Conservation (phyloP, 2,888 invertebrate genomes). For the Cepaea hortensis region DNA sequence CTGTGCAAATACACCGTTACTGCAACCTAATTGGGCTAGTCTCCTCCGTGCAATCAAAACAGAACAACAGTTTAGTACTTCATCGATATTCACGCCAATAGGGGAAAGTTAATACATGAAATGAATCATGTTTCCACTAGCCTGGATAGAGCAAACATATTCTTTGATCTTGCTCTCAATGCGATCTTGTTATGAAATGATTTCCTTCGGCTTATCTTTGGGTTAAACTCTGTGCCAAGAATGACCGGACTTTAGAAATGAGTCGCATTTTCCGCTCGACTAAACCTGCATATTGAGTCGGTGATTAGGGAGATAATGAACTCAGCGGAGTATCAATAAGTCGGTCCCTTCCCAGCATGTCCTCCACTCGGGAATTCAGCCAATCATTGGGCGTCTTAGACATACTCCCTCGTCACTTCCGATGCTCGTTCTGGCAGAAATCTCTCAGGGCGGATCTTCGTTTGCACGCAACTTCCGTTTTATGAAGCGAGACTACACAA, state of each 20-base stretch:
- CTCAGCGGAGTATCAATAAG: constrained; percentile 37
- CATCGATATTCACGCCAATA: no score
- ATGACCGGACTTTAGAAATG: constrained; percentile 20
- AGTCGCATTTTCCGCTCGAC: constrained; percentile 42
- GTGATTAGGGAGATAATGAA: constrained; percentile 47
- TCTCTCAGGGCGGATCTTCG: constrained; percentile 49
- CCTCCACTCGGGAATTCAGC: constrained; percentile 38
- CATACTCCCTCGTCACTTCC: constrained; percentile 45
- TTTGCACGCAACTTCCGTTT: constrained; percentile 57
- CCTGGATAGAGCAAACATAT: background rate
- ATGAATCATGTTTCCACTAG: background rate
- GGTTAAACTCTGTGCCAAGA: background rate
- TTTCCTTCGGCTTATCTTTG: constrained; percentile 1
- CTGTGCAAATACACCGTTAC: no score
- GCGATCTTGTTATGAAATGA: constrained; percentile 3
- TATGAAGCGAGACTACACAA: constrained; percentile 28
- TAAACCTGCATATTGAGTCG: constrained; percentile 32
- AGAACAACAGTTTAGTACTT: no score
- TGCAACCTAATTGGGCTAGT: no score
- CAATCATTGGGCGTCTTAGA: constrained; percentile 45
- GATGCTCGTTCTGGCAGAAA: constrained; percentile 50
- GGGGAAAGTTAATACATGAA: background rate
- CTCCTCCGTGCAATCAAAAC: no score
- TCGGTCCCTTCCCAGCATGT: constrained; percentile 44
- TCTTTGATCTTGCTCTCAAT: constrained; percentile 28